A percentile compares a stretch with the other conserved stretches of the same genome.
Evolutionary conservation across 2,888 invertebrate species (phyloP).

Genomic region (Geotrupes spiniger): DNA sequence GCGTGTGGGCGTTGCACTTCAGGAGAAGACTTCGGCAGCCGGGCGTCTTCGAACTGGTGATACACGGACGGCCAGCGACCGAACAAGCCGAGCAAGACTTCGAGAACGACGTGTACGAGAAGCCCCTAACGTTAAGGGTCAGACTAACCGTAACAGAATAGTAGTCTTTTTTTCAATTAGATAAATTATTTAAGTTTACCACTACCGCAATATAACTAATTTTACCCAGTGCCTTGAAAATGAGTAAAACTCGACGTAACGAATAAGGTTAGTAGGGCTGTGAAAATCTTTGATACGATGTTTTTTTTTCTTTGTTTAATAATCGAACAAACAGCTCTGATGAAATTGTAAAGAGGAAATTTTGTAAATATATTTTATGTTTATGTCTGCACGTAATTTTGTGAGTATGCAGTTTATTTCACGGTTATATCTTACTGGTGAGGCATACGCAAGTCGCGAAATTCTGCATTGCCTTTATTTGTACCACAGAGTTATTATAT

Average conservation of each 20-base stretch:
- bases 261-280: slow-evolving; percentile 1
- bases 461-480: too few species aligned
- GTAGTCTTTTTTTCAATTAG: slow-evolving; percentile 14
- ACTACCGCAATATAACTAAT: slow-evolving; percentile 2
- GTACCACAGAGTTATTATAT: too few species aligned
- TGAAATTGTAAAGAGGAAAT: background rate
- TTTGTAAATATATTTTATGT: slow-evolving; percentile 5
- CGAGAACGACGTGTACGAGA: slow-evolving; percentile 53
- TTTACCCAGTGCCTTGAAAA: slow-evolving; percentile 3
- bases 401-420: too few species aligned
- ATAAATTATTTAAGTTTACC: slow-evolving; percentile 17
- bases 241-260: background rate
- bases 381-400: too few species aligned
- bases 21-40: slow-evolving; percentile 55
- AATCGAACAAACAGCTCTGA: slow-evolving; percentile 9
- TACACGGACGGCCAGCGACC: slow-evolving; percentile 52
- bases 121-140: slow-evolving; percentile 55
- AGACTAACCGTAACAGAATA: slow-evolving; percentile 54
- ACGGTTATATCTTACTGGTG: too few species aligned
- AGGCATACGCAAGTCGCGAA: too few species aligned
- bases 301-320: background rate
- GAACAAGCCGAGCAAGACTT: slow-evolving; percentile 29
- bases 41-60: slow-evolving; percentile 55
- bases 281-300: background rate
- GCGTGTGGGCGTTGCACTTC: slow-evolving; percentile 61